Conservation (phyloP, 30 jellyfish, hydroid and myxozoan species). For the Hydra vulgaris region DNA sequence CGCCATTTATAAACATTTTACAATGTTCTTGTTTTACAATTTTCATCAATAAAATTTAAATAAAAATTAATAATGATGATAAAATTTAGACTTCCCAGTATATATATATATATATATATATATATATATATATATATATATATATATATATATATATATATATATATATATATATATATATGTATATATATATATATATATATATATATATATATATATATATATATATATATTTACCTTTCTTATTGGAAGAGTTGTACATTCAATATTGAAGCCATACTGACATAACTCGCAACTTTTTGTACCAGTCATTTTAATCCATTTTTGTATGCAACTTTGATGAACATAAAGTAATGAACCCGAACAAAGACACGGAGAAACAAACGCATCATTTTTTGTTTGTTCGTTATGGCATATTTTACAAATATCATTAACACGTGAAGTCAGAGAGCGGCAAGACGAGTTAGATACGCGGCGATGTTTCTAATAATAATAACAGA, state of each 20-base stretch:
- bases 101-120: too few species aligned
- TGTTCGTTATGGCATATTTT: constrained; percentile 85
- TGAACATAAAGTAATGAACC: constrained; percentile 77
- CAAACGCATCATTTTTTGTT: constrained; percentile 68
- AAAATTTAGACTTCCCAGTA: too few species aligned
- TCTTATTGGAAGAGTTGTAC: constrained; percentile 61
- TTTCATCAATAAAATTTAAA: too few species aligned
- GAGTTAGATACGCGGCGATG: constrained; percentile 26
- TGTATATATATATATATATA: too few species aligned
- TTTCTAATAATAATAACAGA: too few species aligned
- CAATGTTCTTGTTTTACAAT: too few species aligned
- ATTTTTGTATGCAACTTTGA: constrained; percentile 77
- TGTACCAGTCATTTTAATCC: constrained; percentile 80
- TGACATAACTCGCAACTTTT: constrained; percentile 80
- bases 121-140: too few species aligned
- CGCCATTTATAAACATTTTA: too few species aligned
- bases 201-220: too few species aligned
- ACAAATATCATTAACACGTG: constrained; percentile 56
- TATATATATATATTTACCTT: constrained; percentile 55
- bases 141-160: not conserved
- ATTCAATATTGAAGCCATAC: constrained; percentile 58
- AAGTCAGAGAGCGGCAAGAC: constrained; percentile 46
- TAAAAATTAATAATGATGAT: too few species aligned
- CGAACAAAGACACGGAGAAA: constrained; percentile 83
- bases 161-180: not conserved